phyloP scores from a whole-genome alignment of 2,113 vertebrate genomes.

The Paralichthys olivaceus region DNA sequence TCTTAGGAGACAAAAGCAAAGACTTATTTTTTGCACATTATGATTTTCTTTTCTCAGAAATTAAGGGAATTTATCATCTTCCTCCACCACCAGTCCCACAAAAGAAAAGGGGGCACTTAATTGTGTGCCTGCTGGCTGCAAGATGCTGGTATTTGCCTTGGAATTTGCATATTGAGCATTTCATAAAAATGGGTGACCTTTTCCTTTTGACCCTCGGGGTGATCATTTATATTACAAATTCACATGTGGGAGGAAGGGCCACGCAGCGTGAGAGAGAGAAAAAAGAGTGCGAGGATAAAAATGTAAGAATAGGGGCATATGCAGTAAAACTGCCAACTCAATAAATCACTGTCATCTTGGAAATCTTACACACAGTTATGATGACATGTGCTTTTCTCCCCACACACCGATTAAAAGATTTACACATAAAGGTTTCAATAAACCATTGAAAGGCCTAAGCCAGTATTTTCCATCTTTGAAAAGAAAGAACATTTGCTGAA shows the following conservation, averaged over 20 bases:
- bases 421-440: constrained; percentile 14
- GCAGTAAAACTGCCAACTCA: constrained; percentile 21
- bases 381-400: constrained; percentile 27
- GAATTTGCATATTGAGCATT: constrained; percentile 69
- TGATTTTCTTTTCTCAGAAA: constrained; percentile 31
- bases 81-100: background rate
- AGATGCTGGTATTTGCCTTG: constrained; percentile 59
- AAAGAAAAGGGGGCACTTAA: constrained; percentile 28
- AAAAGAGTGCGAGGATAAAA: background rate
- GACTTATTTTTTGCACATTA: background rate
- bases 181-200: constrained; percentile 71
- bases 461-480: constrained; percentile 3
- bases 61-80: constrained; percentile 25
- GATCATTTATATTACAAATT: constrained; percentile 63
- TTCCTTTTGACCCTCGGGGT: constrained; percentile 58
- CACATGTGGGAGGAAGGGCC: constrained; percentile 13
- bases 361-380: constrained; percentile 36
- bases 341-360: constrained; percentile 48
- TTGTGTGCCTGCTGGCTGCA: constrained; percentile 35
- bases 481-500: constrained; percentile 13
- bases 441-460: constrained; percentile 25
- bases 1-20: background rate
- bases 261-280: background rate
- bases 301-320: constrained; percentile 18
- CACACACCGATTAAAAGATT: background rate